Evolutionary conservation across 2,113 vertebrate species (phyloP).

Genomic region (Xyliphius kryptos): DNA sequence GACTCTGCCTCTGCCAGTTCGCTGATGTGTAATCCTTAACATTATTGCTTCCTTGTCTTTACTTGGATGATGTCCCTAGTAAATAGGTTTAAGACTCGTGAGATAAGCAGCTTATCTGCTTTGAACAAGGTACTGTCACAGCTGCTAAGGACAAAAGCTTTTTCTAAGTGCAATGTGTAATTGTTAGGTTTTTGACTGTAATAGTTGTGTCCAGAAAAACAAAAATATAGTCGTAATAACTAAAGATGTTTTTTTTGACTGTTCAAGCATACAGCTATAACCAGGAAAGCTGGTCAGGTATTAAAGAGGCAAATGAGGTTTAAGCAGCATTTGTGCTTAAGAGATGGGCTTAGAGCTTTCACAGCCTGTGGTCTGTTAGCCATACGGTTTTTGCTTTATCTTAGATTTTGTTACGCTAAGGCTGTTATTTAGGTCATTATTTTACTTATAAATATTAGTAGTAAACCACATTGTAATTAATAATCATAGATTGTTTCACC

Average conservation of each 20-base stretch:
- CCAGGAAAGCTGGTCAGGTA: slow-evolving; percentile 34
- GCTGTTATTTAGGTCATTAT: slow-evolving; percentile 29
- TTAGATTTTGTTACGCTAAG: slow-evolving; percentile 11
- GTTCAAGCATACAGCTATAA: slow-evolving; percentile 23
- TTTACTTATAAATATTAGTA: slow-evolving; percentile 1
- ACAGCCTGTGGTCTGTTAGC: slow-evolving; percentile 42
- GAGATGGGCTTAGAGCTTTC: slow-evolving; percentile 39
- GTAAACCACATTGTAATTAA: too few species aligned
- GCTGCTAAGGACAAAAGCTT: neutral
- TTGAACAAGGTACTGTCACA: slow-evolving; percentile 36
- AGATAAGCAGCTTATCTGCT: slow-evolving; percentile 65
- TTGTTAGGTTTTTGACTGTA: neutral
- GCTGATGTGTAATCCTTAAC: slow-evolving; percentile 18
- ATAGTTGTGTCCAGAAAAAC: neutral
- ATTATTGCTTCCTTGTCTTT: slow-evolving; percentile 31
- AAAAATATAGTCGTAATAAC: neutral
- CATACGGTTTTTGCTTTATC: slow-evolving; percentile 16
- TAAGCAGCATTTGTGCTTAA: slow-evolving; percentile 36
- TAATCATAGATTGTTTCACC: too few species aligned
- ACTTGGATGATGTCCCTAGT: slow-evolving; percentile 45
- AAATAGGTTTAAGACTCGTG: slow-evolving; percentile 58
- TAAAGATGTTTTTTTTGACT: slow-evolving; percentile 11
- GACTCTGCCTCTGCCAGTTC: slow-evolving; percentile 25
- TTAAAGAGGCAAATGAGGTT: slow-evolving; percentile 43
- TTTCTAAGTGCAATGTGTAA: slow-evolving; percentile 2